Percentiles rank a stretch among this genome's conserved stretches.
These are phyloP conservation scores for Ardeotis arabs DNA, from an alignment of 2,113 vertebrate genomes.

Conservation along the genomic window DNA sequence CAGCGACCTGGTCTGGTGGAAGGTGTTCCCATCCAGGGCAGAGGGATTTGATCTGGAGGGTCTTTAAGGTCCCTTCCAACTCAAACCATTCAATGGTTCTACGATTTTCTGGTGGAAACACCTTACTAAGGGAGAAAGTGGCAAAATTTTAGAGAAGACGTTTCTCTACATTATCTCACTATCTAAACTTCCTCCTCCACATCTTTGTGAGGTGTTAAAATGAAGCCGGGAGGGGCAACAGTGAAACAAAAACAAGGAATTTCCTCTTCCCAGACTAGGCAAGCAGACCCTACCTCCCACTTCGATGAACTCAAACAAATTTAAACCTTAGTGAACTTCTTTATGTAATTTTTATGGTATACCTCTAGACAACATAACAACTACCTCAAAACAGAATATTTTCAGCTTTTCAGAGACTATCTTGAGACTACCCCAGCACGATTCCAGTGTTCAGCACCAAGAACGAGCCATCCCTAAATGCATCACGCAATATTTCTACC, in stretches of 20 bases:
- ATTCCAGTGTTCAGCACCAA: background rate
- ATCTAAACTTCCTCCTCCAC: background rate
- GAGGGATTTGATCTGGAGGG: no score
- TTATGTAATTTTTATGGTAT: background rate
- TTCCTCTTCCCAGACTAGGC: background rate
- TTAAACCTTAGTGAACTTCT: background rate
- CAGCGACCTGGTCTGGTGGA: no score
- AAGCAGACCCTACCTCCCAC: background rate
- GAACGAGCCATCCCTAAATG: background rate
- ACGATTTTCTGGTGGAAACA: background rate
- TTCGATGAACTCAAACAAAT: accelerated
- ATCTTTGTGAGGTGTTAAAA: background rate
- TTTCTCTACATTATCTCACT: background rate
- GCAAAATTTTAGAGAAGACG: background rate
- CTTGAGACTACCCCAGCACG: background rate
- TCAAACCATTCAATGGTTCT: no score
- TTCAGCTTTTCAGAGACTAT: background rate
- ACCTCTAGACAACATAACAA: background rate
- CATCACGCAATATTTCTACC: background rate
- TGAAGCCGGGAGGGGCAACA: background rate
- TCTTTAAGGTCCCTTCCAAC: no score
- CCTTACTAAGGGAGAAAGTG: background rate
- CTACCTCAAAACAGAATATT: background rate
- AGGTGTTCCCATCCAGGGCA: no score
- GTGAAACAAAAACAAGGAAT: background rate